Evolutionary conservation across 2,797 vertebrate genomes (phyloP).

Genomic region (Sparidentex hasta): DNA sequence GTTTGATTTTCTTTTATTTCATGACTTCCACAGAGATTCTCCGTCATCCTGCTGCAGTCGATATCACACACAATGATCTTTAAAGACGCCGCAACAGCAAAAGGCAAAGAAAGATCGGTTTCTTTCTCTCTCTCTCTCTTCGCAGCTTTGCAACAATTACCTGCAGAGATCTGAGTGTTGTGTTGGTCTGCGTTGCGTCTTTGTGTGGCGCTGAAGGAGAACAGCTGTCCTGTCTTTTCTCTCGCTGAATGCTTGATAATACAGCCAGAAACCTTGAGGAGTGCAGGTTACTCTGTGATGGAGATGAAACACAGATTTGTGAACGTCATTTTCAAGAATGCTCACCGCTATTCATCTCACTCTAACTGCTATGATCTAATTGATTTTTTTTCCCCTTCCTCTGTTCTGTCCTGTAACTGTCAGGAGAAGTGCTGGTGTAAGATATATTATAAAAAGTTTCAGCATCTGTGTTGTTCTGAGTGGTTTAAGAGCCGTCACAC

Average conservation of each 20-base stretch:
- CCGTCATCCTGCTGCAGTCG: background rate
- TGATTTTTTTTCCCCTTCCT: constrained; percentile 14
- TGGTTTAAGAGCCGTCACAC: constrained; percentile 24
- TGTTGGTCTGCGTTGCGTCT: background rate
- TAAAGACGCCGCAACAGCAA: background rate
- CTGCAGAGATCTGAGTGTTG: background rate
- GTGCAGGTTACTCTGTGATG: constrained; percentile 1
- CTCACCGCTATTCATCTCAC: constrained; percentile 20
- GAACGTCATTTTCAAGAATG: constrained; percentile 21
- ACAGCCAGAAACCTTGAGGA: constrained; percentile 36
- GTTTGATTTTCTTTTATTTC: background rate
- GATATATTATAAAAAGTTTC: background rate
- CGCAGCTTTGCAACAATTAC: background rate
- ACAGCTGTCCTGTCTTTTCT: constrained; percentile 6
- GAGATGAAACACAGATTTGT: constrained; percentile 13
- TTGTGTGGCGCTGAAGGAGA: constrained; percentile 2
- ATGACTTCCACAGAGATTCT: background rate
- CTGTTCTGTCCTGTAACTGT: background rate
- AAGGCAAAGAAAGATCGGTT: background rate
- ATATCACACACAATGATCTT: background rate
- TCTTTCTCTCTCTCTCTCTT: background rate
- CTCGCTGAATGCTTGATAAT: constrained; percentile 5
- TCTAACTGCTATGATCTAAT: constrained; percentile 6
- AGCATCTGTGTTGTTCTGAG: background rate
- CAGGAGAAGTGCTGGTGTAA: background rate